Base-by-base conservation (phyloP, 2,113 vertebrate species). In the Glaucomys volans region DNA sequence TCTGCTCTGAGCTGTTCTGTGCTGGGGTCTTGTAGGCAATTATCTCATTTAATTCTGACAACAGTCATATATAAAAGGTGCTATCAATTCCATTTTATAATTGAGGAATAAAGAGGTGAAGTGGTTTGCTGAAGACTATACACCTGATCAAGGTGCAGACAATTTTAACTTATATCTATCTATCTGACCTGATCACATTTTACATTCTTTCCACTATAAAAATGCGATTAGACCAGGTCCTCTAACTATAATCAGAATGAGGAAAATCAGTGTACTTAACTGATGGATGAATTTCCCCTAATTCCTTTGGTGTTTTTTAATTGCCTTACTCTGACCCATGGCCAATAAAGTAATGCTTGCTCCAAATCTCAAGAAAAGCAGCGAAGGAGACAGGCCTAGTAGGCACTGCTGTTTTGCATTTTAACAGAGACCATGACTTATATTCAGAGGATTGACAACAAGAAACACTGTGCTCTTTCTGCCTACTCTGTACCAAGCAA, bases 161-260 rank as follows among this genome's bases (percentile, higher is more conserved):
- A 80, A 28, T 71, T 54, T 88, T n/a, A 94, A 81, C 57, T 95
- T 59, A n/a, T 17, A n/a, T 91, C 42, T 17, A n/a, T 91, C 42
- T 77, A 13, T 62, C 26, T 90, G 24, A 47, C 16, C 32, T 95
- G 82, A 69, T 10, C 32, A 54, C 87, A 83, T 69, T 77, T 79
- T 30, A 24, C 13, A 54, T 40, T 79, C 50, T 84, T 97, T 57
- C 32, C 16, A 54, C 12, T 37, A 54, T 28, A 69, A 37, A 87
- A 83, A 69, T 50, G 40, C 87, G 30, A 71, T 35, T 87, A 47
- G 35, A 42, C 17, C 22, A 94, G 35, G 20, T 32, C 9, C 54
- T 91, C 28, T 77, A 74, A n/a, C 2, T 88, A 24, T 67, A 85
- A 85, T 17, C 50, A 14, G 26, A 67, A 16, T 37, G 85, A 54